Conservation (phyloP, 2,797 vertebrate species). For the Vultur gryphus region DNA sequence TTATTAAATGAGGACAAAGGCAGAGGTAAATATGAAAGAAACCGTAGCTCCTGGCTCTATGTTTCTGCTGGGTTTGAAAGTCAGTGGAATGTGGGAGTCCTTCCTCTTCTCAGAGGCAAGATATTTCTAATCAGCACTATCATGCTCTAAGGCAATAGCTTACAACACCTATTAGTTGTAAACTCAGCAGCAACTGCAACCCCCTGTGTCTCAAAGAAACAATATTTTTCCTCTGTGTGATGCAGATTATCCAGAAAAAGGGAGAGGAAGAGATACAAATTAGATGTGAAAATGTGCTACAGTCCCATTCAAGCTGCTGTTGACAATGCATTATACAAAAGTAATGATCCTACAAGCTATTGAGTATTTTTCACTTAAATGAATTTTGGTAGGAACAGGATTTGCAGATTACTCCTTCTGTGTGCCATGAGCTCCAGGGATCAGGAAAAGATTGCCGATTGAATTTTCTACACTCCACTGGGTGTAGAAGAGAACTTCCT, state of each 20-base stretch:
- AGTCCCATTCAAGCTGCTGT: background rate
- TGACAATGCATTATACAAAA: background rate
- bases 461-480: background rate
- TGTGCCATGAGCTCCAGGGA: background rate
- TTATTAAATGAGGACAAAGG: background rate
- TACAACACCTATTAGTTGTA: background rate
- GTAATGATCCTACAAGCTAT: background rate
- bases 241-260: background rate
- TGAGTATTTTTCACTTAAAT: background rate
- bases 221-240: background rate
- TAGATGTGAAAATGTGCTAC: background rate
- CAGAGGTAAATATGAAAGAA: constrained; percentile 16
- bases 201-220: background rate
- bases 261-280: background rate
- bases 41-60: background rate
- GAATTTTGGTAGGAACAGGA: background rate
- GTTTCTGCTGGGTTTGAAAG: constrained; percentile 4
- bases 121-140: constrained; percentile 8
- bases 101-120: background rate
- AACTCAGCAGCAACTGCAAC: background rate
- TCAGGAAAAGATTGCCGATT: background rate
- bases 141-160: background rate
- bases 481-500: background rate
- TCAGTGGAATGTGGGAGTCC: background rate
- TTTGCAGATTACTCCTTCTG: background rate